Evolutionary conservation across 2,113 vertebrate genomes (phyloP), one percentile per base, ranked within the genome.

Genomic region (Nesoenas mayeri): DNA sequence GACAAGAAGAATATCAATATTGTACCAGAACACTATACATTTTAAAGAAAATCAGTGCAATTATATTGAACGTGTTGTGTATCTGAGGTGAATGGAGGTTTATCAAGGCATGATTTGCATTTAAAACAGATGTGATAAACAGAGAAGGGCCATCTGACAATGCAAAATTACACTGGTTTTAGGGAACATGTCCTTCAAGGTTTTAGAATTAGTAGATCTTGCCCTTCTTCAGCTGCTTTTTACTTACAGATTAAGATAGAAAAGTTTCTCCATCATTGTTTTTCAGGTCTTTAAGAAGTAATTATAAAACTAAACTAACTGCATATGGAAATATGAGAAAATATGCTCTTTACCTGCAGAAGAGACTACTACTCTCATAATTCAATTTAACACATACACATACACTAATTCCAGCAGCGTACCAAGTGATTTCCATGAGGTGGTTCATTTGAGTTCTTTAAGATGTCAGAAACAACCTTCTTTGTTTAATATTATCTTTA

Each of bases 401-500:
- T 4, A 31, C 32, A 36, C 60, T 53, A 82, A 74, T 85, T 90
- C 40, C 74, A 81, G 60, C 44, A 73, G 36, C 17, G 40, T 70
- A 74, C 47, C 20, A 56, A 78, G 56, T 32, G 26, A 92, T 57
- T 91, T 87, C 64, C 40, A 60, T 11, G 36, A 87, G 70, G 40
- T 28, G 6, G 53, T 58, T 92, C 83, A 71, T 50, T 75, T 58
- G 58, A 89, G 61, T 85, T 82, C 79, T 85, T 95, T 67, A 87
- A 87, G 74, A 91, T 57, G 44, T 72, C 89, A 93, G 78, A 86
- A 93, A 88, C 66, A 91, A 84, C 24, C 73, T 66, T 60, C 20
- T 18, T 73, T 95, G 61, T 75, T 96, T 96, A 95, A 89, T 66
- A 92, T 51, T 82, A 85, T 79, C 85, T 90, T 90, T 84, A 87